Conservation (phyloP, 2,888 invertebrate species). For the Pseudococcus viburni region DNA sequence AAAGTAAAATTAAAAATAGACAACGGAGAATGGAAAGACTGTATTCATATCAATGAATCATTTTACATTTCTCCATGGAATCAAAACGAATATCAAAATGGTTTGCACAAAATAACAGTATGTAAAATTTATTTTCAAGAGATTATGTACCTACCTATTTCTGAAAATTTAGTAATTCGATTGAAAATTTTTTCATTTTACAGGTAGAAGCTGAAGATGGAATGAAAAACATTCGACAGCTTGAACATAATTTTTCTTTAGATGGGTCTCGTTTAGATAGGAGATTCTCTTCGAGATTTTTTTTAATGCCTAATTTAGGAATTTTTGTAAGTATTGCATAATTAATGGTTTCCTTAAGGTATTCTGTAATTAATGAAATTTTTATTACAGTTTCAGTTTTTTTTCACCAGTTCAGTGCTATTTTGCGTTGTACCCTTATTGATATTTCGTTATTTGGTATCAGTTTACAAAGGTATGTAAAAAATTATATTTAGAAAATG, state of each 20-base stretch:
- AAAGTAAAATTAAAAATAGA: conserved; percentile 81
- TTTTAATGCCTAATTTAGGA: conserved; percentile 37
- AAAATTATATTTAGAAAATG: conserved; percentile 5
- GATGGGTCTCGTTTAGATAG: not conserved
- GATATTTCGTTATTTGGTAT: conserved; percentile 11
- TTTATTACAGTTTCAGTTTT: not conserved
- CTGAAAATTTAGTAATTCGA: not conserved
- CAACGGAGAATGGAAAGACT: conserved; percentile 77
- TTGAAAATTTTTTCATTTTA: conserved; percentile 21
- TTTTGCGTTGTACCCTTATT: conserved; percentile 3
- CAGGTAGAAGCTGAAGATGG: conserved; percentile 29
- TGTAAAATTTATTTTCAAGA: not conserved
- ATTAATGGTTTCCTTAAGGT: not conserved
- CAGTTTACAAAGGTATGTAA: conserved; percentile 17
- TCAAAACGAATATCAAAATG: conserved; percentile 76
- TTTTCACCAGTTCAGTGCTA: not conserved
- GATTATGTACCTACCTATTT: not conserved
- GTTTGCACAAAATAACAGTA: conserved; percentile 80
- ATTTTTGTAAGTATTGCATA: not conserved
- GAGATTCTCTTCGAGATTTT: conserved; percentile 7
- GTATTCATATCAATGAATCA: conserved; percentile 77
- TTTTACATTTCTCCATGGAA: conserved; percentile 83
- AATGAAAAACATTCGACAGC: not conserved
- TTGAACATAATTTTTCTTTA: not conserved
- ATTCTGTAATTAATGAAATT: not conserved